phyloP scores from a whole-genome alignment of 1,140 invertebrate species.

The Fragariocoptes setiger region DNA sequence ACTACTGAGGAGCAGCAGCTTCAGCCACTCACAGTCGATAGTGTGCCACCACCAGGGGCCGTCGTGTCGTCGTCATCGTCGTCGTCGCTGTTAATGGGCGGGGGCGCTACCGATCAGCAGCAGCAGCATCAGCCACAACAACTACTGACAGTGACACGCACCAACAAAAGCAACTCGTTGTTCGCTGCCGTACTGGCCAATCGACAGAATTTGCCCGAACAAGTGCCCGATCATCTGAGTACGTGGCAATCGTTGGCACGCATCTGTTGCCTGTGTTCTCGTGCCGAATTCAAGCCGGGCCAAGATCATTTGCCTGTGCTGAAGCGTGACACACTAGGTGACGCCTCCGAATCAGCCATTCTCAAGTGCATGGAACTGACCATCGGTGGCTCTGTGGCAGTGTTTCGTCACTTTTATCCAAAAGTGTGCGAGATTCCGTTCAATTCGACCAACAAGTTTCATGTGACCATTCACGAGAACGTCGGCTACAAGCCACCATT shows the following conservation, averaged over 20 bases:
- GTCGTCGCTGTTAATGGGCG: too few relatives aligned
- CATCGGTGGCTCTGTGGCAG: constrained; percentile 11
- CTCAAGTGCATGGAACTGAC: constrained; percentile 16
- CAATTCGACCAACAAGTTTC: constrained; percentile 25
- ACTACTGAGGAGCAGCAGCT: constrained; percentile 43
- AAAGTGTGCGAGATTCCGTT: constrained; percentile 18
- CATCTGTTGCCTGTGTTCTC: constrained; percentile 13
- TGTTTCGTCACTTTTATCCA: constrained; percentile 11
- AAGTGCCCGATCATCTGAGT: constrained; percentile 4
- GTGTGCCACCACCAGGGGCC: too few relatives aligned
- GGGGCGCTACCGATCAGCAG: too few relatives aligned
- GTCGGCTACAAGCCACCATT: constrained; percentile 16
- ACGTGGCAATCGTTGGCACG: constrained; percentile 13
- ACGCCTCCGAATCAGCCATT: constrained; percentile 16
- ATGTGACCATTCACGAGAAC: constrained; percentile 15
- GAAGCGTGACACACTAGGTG: constrained; percentile 13
- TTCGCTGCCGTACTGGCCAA: too few relatives aligned
- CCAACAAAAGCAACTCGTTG: too few relatives aligned
- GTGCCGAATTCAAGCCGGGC: constrained; percentile 14
- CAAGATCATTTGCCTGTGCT: constrained; percentile 12
- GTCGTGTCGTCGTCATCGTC: too few relatives aligned
- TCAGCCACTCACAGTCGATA: too few relatives aligned
- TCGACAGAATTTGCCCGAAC: too few relatives aligned
- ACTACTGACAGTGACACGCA: too few relatives aligned
- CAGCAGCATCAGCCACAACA: too few relatives aligned